These are phyloP conservation scores for Lumbricus terrestris DNA, from an alignment of 2,888 invertebrate genomes.

Conservation along the genomic window DNA sequence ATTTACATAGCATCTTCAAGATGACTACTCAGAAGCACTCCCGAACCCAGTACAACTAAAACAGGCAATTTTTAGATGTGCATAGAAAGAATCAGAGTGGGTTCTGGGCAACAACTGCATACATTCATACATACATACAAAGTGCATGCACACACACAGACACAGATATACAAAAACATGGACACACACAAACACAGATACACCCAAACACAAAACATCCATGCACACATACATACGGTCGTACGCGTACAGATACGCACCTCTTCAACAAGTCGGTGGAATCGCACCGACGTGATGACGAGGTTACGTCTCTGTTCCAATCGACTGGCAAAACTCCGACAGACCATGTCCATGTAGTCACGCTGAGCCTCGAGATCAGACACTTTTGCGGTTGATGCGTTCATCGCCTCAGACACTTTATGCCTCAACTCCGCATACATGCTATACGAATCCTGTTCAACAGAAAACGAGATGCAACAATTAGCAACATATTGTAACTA, in stretches of 20 bases:
- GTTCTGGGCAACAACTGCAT: too few relatives aligned
- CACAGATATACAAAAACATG: too few relatives aligned
- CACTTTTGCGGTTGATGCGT: conserved; percentile 47
- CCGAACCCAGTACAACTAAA: too few relatives aligned
- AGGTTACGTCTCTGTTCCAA: conserved; percentile 74
- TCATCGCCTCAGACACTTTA: conserved; percentile 67
- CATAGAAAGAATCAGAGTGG: too few relatives aligned
- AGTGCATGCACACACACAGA: too few relatives aligned
- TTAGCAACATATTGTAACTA: not conserved
- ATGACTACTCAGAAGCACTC: too few relatives aligned
- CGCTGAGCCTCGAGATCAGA: conserved; percentile 72
- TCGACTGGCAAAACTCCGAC: conserved; percentile 74
- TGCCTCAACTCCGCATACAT: conserved; percentile 76
- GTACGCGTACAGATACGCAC: conserved; percentile 55
- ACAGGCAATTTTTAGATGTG: too few relatives aligned
- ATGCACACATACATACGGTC: not conserved
- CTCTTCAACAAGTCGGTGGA: conserved; percentile 74
- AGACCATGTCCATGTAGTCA: conserved; percentile 80
- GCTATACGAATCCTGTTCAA: conserved; percentile 71
- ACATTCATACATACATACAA: not conserved
- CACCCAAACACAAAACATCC: not conserved
- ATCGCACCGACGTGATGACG: conserved; percentile 73
- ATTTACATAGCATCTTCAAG: too few relatives aligned
- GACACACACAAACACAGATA: not conserved
- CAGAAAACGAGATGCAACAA: not conserved